These are phyloP conservation scores for Oreocharis arfaki DNA, from an alignment of 2,113 vertebrate species.

Conservation along the genomic window DNA sequence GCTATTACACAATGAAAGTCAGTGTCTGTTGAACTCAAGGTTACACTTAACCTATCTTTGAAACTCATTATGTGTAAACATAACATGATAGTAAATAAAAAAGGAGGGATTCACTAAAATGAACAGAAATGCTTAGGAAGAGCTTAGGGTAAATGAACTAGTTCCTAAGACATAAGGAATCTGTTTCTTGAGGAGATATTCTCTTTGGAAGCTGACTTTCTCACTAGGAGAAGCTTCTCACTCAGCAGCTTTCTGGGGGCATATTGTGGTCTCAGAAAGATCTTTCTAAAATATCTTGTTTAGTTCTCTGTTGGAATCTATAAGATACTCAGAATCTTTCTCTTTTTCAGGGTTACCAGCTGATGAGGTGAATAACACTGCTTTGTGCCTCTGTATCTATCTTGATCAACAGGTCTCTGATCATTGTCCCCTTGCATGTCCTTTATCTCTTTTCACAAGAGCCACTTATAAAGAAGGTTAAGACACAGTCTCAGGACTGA, in stretches of 20 bases:
- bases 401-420: background rate
- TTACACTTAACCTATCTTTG: background rate
- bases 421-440: background rate
- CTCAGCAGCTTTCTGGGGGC: background rate
- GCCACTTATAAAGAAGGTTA: background rate
- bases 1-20: background rate
- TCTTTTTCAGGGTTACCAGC: background rate
- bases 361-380: background rate
- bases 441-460: background rate
- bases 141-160: background rate
- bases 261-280: background rate
- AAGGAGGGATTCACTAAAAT: background rate
- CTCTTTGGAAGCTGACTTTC: background rate
- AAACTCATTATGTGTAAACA: background rate
- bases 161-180: background rate
- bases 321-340: background rate
- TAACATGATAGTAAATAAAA: background rate
- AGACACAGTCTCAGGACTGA: background rate
- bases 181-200: background rate
- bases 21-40: background rate
- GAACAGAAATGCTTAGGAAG: background rate
- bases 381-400: background rate
- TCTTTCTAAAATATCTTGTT: background rate
- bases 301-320: background rate
- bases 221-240: background rate